These are phyloP conservation scores for Drosophila picticornis DNA, from an alignment of 2,888 invertebrate genomes.

Conservation along the genomic window DNA sequence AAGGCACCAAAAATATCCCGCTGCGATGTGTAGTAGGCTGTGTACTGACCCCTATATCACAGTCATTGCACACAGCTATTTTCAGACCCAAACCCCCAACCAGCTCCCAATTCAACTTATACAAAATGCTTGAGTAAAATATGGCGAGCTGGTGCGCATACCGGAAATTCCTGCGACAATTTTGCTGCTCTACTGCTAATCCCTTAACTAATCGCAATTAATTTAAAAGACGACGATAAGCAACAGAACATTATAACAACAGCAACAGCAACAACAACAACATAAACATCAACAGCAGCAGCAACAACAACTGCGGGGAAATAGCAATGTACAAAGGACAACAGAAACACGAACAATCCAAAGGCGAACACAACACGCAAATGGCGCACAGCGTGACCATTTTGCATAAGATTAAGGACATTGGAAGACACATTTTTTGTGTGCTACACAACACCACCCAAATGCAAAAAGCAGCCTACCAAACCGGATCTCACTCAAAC, in stretches of 20 bases:
- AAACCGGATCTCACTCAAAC: slow-evolving; percentile 25
- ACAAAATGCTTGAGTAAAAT: slow-evolving; percentile 68
- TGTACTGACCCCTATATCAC: slow-evolving; percentile 31
- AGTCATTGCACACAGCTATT: slow-evolving; percentile 9
- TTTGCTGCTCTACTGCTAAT: slow-evolving; percentile 79
- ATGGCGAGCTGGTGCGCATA: slow-evolving; percentile 71
- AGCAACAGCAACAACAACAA: slow-evolving; percentile 40
- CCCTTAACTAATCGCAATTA: slow-evolving; percentile 83
- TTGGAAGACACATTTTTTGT: slow-evolving; percentile 66
- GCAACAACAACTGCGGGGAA: slow-evolving; percentile 17
- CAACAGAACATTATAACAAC: slow-evolving; percentile 60
- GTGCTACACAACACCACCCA: slow-evolving; percentile 12
- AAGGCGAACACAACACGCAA: slow-evolving; percentile 65
- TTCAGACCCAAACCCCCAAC: not conserved
- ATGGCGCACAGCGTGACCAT: slow-evolving; percentile 75
- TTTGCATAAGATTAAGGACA: slow-evolving; percentile 80
- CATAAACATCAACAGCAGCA: slow-evolving; percentile 26
- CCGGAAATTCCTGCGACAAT: slow-evolving; percentile 82
- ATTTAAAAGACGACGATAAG: slow-evolving; percentile 82
- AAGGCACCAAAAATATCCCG: slow-evolving; percentile 4
- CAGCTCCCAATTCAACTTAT: not conserved
- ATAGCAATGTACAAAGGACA: slow-evolving; percentile 29
- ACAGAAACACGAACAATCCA: slow-evolving; percentile 43
- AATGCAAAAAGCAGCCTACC: slow-evolving; percentile 17
- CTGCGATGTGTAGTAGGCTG: not conserved